Conservation (phyloP, 2,797 vertebrate genomes). For the Amphiprion clarkii region DNA sequence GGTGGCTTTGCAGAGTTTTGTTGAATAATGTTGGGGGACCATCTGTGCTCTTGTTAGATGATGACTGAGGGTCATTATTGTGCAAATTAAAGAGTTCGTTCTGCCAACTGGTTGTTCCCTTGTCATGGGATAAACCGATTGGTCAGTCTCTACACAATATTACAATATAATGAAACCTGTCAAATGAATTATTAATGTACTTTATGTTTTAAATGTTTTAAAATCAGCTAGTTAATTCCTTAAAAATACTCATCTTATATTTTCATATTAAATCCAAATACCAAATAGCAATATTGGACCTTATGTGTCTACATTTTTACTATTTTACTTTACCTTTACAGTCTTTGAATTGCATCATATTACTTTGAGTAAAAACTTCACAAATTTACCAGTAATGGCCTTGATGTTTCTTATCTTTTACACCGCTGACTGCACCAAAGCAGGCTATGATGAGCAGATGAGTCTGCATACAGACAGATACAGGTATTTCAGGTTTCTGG, state of each 20-base stretch:
- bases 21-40: constrained; percentile 16
- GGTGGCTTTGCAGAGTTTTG: constrained; percentile 14
- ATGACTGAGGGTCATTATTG: constrained; percentile 32
- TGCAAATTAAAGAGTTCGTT: constrained; percentile 26
- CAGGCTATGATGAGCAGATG: no score
- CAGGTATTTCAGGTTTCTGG: no score
- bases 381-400: no score
- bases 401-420: no score
- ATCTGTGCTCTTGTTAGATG: constrained; percentile 29
- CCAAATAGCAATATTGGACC: background rate
- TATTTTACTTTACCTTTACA: background rate
- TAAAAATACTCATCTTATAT: background rate
- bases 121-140: background rate
- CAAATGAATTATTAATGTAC: background rate
- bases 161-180: background rate
- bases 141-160: no score
- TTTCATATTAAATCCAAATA: background rate
- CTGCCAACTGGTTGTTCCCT: constrained; percentile 12
- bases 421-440: no score
- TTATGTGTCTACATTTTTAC: background rate
- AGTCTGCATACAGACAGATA: no score
- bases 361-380: no score
- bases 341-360: no score
- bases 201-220: background rate
- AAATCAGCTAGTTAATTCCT: background rate